Evolutionary conservation across 2,113 vertebrate genomes (phyloP), one percentile per base, ranked within the genome.

Genomic region (Dunckerocampus dactyliophorus): DNA sequence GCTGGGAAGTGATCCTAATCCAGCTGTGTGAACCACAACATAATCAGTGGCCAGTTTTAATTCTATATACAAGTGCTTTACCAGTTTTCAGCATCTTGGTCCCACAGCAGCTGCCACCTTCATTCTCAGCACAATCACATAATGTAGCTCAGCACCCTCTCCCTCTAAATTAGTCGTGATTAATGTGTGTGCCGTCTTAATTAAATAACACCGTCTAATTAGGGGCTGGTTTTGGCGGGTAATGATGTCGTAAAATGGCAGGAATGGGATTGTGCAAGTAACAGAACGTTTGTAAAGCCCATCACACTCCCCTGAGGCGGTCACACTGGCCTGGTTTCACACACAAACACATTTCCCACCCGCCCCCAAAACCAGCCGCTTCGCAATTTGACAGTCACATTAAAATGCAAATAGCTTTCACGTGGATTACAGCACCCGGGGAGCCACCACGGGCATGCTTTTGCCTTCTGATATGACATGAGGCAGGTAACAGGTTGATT

Each of bases 181-280:
- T 92, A 94, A 94, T 92, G 90, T 84, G 82, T 73, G 42, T 76
- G 67, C 86, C 79, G 67, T 77, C 81, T 86, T 94, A 93, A 96
- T 94, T 95, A 95, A 95, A 93, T 93, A 94, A 92, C 84, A 82
- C 79, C 77, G 82, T 81, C 88, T 94, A 93, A 96, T 93, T 91
- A 91, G 88, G 87, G 83, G 51, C 77, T 91, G 92, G 93, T 92
- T 94, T 91, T 85, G 68, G 80, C 71, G 87, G 82, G 87, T 80
- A 91, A 92, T 92, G 88, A 77, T 79, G 34, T 77, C 82, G 82
- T 85, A 71, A 82, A 51, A 82, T 71, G 76, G 86, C 12, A 62
- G 83, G 79, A 81, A 80, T 58, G 74, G 82, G 76, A 76, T 56
- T 67, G 64, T 20, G 47, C 19, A 20, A 48, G 31, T 71, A 80